Percentiles rank a stretch among this genome's conserved stretches.
These are phyloP conservation scores for Poliocrania exsul DNA, from an alignment of 2,797 vertebrate genomes.

Conservation along the genomic window DNA sequence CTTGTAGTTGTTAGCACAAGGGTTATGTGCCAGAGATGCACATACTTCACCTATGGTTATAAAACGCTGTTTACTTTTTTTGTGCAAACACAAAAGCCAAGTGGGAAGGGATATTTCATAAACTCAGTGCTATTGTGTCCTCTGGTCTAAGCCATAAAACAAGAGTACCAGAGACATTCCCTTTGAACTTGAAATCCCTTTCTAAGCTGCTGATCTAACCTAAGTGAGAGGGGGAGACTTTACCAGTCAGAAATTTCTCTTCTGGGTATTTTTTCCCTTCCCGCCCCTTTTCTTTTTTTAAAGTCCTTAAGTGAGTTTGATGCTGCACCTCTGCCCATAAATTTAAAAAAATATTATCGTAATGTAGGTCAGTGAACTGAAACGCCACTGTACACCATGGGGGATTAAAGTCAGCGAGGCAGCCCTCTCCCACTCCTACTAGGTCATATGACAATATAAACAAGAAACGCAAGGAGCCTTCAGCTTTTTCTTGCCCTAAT, in stretches of 20 bases:
- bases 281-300: neutral
- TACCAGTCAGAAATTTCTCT: conserved; percentile 21
- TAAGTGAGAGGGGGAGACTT: conserved; percentile 35
- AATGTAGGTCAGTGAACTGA: conserved; percentile 77
- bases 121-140: conserved; percentile 65
- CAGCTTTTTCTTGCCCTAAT: conserved; percentile 70
- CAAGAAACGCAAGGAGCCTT: conserved; percentile 71
- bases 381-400: conserved; percentile 63
- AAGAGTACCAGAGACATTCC: conserved; percentile 65
- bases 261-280: neutral
- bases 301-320: conserved; percentile 66
- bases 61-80: conserved; percentile 26
- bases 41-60: conserved; percentile 18
- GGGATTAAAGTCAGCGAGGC: conserved; percentile 60
- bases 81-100: conserved; percentile 47
- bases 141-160: conserved; percentile 71
- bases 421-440: conserved; percentile 55
- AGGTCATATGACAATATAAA: conserved; percentile 74
- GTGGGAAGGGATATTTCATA: conserved; percentile 60
- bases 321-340: conserved; percentile 69
- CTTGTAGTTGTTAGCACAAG: neutral
- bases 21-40: neutral
- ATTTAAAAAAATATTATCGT: conserved; percentile 73
- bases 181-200: conserved; percentile 76
- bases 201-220: conserved; percentile 70